Percentiles rank a stretch among this genome's conserved stretches.
These are phyloP conservation scores for Polia nebulosa DNA, from an alignment of 2,888 invertebrate genomes.

Conservation along the genomic window DNA sequence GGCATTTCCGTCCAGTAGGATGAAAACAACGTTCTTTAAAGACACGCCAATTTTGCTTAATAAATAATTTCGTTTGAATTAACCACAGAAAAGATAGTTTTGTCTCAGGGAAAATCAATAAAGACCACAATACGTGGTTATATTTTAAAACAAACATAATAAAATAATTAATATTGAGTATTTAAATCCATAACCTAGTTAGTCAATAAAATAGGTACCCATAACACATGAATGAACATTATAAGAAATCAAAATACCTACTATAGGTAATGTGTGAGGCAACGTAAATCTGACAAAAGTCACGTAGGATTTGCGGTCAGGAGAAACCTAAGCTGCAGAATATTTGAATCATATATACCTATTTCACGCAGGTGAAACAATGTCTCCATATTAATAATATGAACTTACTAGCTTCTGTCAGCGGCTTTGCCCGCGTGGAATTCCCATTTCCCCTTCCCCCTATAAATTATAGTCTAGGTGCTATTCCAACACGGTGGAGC, in stretches of 20 bases:
- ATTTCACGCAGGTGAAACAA: not conserved
- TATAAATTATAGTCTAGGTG: too few relatives aligned
- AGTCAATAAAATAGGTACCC: not conserved
- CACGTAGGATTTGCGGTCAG: slow-evolving; percentile 19
- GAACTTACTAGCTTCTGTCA: too few relatives aligned
- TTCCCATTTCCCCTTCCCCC: too few relatives aligned
- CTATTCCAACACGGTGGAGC: too few relatives aligned
- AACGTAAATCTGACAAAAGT: not conserved
- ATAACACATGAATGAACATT: not conserved
- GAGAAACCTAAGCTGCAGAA: not conserved
- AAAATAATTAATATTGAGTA: too few relatives aligned
- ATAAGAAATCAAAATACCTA: too few relatives aligned
- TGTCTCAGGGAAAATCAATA: not conserved
- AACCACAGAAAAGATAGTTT: not conserved
- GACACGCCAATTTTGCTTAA: too few relatives aligned
- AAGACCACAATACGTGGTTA: not conserved
- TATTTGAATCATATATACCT: slow-evolving; percentile 8
- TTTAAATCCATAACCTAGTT: not conserved
- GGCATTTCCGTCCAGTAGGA: too few relatives aligned
- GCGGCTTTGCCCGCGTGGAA: too few relatives aligned
- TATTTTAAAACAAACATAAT: not conserved
- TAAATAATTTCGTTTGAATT: too few relatives aligned
- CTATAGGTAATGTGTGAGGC: not conserved
- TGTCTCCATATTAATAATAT: too few relatives aligned
- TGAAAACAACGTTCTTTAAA: too few relatives aligned